Base-by-base conservation (phyloP, 2,888 invertebrate species). In the Hesperia comma region DNA sequence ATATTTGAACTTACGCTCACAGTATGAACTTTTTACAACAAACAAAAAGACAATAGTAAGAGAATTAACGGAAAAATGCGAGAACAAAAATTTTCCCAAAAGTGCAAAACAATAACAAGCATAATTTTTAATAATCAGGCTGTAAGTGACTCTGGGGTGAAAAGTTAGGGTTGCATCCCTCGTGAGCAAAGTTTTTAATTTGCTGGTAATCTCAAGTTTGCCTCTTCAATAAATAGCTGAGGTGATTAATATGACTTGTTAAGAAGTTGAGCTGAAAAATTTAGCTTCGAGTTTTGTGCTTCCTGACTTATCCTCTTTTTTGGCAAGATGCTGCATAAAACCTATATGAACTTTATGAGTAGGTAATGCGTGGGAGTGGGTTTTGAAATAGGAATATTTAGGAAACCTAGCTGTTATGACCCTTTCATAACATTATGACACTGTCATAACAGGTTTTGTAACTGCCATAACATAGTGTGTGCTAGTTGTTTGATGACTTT, bases 201-300 rank as follows among this genome's bases (percentile, higher is more conserved):
- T 60, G 66, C 66, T 68, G 64, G 64, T 68, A 61, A 66, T 67
- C 63, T 56, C 55, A 51, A 57, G 62, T 58, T 61, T 56, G 66
- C 68, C 54, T 49, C 68, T 69, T 67, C 70, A 69, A 70, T 70
- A 70, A 68, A 70, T 67, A 66, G 61, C 66, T 63, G 54, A 67
- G 61, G 70, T 69, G 70, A 69, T 70, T 69, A 70, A 69, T 70
- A 69, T 61, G 63, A 69, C 63, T 70, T 69, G 69, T 67, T 70
- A 51, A 43, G 58, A 49, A 70, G 62, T 70, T 70, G 15, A 51
- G 33, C n/a, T 63, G 70, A 70, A 66, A 70, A 70, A 62, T 51
- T 66, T 63, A 61, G 62, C 57, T 68, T 62, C 21, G 53, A 62
- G 53, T 62, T 70, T 70, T 64, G 62, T 70, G 68, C 61, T 43